Conservation (phyloP, 2,797 vertebrate genomes). For the Gallirallus australis region DNA sequence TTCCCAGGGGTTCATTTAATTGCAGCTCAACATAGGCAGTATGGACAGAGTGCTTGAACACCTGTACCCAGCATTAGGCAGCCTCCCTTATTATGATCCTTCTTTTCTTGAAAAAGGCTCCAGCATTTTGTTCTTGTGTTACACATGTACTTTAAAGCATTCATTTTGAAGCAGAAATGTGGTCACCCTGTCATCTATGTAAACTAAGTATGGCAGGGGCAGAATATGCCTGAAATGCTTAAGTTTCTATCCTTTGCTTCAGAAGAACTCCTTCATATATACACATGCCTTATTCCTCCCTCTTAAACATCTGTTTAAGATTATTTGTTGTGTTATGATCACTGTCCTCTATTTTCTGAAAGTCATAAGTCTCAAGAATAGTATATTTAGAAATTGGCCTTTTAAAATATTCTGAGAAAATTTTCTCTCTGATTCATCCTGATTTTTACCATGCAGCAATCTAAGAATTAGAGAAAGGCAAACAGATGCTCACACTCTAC, state of each 20-base stretch:
- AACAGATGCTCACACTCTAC: background rate
- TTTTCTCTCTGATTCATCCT: background rate
- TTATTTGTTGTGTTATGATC: background rate
- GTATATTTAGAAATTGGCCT: background rate
- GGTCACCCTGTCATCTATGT: background rate
- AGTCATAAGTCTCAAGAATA: background rate
- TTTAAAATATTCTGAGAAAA: background rate
- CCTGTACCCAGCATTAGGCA: accelerated
- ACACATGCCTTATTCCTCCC: background rate
- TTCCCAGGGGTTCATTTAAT: background rate
- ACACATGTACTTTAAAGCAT: background rate
- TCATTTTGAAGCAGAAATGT: background rate
- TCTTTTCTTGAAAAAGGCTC: background rate
- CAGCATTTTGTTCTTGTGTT: background rate
- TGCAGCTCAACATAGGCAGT: background rate
- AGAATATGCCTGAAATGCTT: background rate
- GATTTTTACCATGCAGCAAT: background rate
- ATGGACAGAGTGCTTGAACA: background rate
- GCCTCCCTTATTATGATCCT: background rate
- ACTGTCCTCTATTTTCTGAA: background rate
- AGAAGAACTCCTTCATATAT: background rate
- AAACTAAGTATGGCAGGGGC: background rate
- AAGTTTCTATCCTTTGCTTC: background rate
- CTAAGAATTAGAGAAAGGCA: background rate
- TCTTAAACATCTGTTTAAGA: background rate